Base-by-base conservation (phyloP, 1,140 invertebrate species). In the Trypoxylus dichotomus region DNA sequence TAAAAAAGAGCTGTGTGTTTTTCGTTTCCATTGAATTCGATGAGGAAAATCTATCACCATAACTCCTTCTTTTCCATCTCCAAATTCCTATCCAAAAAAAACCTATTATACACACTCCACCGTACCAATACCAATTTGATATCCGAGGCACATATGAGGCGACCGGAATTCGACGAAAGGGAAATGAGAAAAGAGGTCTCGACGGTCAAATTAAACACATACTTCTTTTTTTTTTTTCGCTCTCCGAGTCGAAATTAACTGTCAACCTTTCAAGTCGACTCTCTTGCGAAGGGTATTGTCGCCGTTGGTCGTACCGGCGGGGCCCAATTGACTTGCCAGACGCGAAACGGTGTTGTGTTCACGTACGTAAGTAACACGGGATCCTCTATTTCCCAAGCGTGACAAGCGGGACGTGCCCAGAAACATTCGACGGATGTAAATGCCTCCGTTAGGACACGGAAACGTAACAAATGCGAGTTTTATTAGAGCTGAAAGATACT, bases 121-220 rank as follows among this genome's bases (percentile, higher is more conserved):
- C 32, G 10, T 37, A 37, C 32, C 32, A 8, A 37, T 37, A 37
- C 32, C 19, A 54, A 54, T 54, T 19, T 19, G 47, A n/a, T 19
- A 54, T 19, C 47, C n/a, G 2, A n/a, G 19, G 19, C 47, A 19
- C 47, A 54, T 54, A 47, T 47, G n/a, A 15, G 2, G 43, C 13
- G 11, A 47, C 47, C 42, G 47, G n/a, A 54, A 54, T 19, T 54
- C 15, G 47, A 19, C 19, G 47, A 54, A 54, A 6, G 47, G 47
- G 47, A 54, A 54, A 54, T 54, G 47, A 54, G 47, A 54, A 54
- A 54, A 54, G 47, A n/a, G 47, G 47, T 54, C 47, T 54, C 47
- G 47, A 54, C 47, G 19, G 47, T 54, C 47, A 54, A 54, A 54
- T 54, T 54, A 54, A 54, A 54, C 47, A 54, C 47, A 54, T 54